Conservation (phyloP, 1,140 invertebrate genomes). For the Ceratosolen fusciceps region DNA sequence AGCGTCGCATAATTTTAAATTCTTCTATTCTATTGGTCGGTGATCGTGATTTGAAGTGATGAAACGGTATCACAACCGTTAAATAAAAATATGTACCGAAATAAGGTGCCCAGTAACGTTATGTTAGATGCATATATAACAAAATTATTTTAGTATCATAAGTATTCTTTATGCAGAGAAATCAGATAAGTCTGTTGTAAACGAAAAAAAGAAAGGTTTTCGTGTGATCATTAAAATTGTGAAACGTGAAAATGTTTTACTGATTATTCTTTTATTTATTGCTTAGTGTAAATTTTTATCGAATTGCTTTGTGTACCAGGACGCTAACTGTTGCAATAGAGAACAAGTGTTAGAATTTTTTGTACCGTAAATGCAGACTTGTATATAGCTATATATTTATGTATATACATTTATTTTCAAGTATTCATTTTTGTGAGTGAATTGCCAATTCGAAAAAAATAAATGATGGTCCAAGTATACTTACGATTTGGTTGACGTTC, state of each 20-base stretch:
- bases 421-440: neutral
- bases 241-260: neutral
- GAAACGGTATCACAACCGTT: constrained; percentile 60
- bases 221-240: neutral
- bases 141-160: neutral
- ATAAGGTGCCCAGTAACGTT: neutral
- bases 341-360: neutral
- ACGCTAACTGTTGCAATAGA: neutral
- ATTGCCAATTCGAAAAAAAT: neutral
- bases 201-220: neutral
- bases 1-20: constrained; percentile 22
- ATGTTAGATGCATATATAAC: neutral
- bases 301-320: neutral
- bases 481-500: neutral
- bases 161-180: neutral
- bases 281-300: neutral
- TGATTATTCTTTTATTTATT: neutral
- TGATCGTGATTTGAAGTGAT: constrained; percentile 58
- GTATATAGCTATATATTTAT: neutral
- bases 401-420: neutral
- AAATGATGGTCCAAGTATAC: neutral
- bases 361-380: neutral
- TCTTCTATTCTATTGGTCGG: constrained; percentile 44
- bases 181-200: neutral
- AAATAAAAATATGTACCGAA: constrained; percentile 51